These are phyloP conservation scores for Zonitis immaculata DNA, from an alignment of 2,888 invertebrate species.

Conservation along the genomic window DNA sequence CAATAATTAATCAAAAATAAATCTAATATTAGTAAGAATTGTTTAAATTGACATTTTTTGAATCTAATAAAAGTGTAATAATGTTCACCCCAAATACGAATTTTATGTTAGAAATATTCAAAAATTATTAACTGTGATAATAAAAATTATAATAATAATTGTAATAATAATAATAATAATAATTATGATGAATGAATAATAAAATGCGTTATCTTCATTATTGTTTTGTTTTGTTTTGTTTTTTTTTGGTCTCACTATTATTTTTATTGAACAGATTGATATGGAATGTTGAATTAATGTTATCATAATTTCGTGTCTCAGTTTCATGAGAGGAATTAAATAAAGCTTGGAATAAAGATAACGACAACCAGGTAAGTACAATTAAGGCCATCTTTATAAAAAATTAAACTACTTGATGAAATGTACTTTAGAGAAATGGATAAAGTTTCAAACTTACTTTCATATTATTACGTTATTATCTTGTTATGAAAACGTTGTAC, in stretches of 20 bases:
- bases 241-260: not conserved
- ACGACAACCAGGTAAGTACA: not conserved
- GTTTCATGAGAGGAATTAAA: not conserved
- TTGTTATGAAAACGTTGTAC: not conserved
- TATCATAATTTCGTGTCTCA: no score
- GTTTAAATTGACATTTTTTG: no score
- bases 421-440: not conserved
- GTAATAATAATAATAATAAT: conserved; percentile 10
- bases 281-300: no score
- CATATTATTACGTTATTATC: not conserved
- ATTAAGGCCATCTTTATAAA: not conserved
- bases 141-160: conserved; percentile 13
- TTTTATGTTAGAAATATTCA: no score
- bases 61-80: no score
- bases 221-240: conserved; percentile 5
- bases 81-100: no score
- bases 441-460: not conserved
- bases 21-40: no score
- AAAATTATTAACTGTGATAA: conserved; percentile 21
- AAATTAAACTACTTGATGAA: not conserved
- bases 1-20: no score
- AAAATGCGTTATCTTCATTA: conserved; percentile 17
- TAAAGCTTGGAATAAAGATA: not conserved
- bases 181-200: conserved; percentile 9
- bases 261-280: no score